Base-by-base conservation (phyloP, 1,140 invertebrate species). In the Ostrea edulis region DNA sequence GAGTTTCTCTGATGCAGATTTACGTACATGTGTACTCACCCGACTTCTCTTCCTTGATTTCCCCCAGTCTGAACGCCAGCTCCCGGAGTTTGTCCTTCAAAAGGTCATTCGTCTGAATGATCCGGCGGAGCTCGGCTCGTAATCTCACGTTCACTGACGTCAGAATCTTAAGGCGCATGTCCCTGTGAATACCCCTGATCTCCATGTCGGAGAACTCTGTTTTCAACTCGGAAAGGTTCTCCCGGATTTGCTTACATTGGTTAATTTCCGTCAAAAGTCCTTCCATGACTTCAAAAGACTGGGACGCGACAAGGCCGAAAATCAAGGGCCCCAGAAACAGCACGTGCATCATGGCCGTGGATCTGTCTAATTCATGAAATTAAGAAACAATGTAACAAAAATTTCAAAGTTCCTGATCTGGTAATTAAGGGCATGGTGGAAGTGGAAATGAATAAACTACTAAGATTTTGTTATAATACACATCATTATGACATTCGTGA, bases 81-180 rank as follows among this genome's bases (percentile, higher is more conserved):
- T 77, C 68, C 11, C 22, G 22, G 5, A 77, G 68, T 25, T 77
- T 77, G 25, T 77, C 68, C 68, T 77, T 77, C 22, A 77, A 25
- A 29, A 77, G 68, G 68, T 77, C 68, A 29, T 77, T 77, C 2
- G 68, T 77, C 68, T 77, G 68, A 2, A 77, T 77, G 68, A 77
- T 25, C 68, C 68, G 22, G 14, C 68, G 68, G 4, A 77, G 68
- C 12, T 77, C 68, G 0, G 68, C 68, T 9, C 68, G 68, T 17
- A 77, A 35, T 25, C 68, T 77, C 22, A 25, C 22, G 68, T 77
- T 77, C 68, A 77, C 68, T 29, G 68, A 77, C 12, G 68, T 77
- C 68, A 77, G 4, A 77, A 77, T 77, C 68, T 77, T 77, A 25
- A 77, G 68, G 22, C 68, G 68, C 68, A 77, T 77, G 68, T 77